Conservation (phyloP, 2,888 invertebrate genomes). For the Polyommatus iphigenia region DNA sequence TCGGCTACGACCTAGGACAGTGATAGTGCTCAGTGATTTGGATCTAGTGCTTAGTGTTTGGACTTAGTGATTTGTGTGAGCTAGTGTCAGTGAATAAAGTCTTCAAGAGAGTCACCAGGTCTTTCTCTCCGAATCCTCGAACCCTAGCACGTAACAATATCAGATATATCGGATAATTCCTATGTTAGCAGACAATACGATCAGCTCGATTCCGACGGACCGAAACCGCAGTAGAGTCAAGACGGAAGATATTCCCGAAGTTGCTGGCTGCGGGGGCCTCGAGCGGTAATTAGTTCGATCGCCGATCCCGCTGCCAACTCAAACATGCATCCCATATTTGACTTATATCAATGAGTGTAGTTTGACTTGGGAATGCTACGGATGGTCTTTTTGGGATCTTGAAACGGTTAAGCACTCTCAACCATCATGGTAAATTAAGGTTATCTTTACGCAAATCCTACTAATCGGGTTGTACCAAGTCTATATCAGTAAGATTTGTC, state of each 20-base stretch:
- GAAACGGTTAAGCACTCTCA: not conserved
- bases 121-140: too few relatives aligned
- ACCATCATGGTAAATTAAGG: too few relatives aligned
- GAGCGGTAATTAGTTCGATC: slow-evolving; percentile 73
- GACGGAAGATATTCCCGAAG: slow-evolving; percentile 54
- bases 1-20: too few relatives aligned
- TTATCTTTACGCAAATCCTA: too few relatives aligned
- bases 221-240: slow-evolving; percentile 43
- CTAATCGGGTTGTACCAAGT: too few relatives aligned
- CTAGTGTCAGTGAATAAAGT: too few relatives aligned
- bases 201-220: slow-evolving; percentile 12
- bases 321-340: slow-evolving; percentile 51
- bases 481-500: too few relatives aligned
- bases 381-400: not conserved
- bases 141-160: too few relatives aligned
- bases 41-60: too few relatives aligned
- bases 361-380: not conserved
- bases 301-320: slow-evolving; percentile 53
- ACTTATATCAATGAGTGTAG: slow-evolving; percentile 2
- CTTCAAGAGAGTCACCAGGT: too few relatives aligned
- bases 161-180: not conserved
- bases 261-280: slow-evolving; percentile 57
- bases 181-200: not conserved
- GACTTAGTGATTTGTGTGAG: too few relatives aligned
- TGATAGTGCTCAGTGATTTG: too few relatives aligned